Evolutionary conservation across 2,797 vertebrate genomes (phyloP).

Genomic region (Gymnoscopelus braueri): DNA sequence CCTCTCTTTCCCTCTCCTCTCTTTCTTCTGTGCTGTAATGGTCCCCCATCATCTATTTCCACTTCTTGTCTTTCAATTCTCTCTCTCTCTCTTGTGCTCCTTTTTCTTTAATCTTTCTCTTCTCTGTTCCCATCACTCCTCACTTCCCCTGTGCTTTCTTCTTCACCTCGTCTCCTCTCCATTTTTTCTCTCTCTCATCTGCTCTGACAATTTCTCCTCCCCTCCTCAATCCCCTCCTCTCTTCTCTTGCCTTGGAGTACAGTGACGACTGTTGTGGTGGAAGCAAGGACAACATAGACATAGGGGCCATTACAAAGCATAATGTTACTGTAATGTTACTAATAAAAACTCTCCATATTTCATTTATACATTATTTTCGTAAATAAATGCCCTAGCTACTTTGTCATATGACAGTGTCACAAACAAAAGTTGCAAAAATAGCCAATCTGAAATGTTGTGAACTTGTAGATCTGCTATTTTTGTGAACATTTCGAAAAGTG

Average conservation of each 20-base stretch:
- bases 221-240: background rate
- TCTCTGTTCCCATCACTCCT: background rate
- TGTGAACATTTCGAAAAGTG: no score
- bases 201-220: background rate
- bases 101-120: background rate
- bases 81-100: background rate
- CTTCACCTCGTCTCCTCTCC: background rate
- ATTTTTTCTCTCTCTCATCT: background rate
- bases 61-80: background rate
- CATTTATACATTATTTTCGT: no score
- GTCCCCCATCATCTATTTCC: background rate
- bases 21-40: no score
- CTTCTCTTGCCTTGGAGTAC: background rate
- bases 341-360: no score
- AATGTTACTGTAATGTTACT: background rate
- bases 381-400: no score
- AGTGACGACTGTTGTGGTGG: background rate
- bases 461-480: no score
- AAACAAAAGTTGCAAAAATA: no score
- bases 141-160: background rate
- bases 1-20: background rate
- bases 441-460: no score
- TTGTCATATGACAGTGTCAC: no score
- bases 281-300: background rate
- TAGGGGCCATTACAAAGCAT: background rate